Evolutionary conservation across 2,113 vertebrate species (phyloP), one percentile per base, ranked within the genome.

Genomic region (Caracal caracal): DNA sequence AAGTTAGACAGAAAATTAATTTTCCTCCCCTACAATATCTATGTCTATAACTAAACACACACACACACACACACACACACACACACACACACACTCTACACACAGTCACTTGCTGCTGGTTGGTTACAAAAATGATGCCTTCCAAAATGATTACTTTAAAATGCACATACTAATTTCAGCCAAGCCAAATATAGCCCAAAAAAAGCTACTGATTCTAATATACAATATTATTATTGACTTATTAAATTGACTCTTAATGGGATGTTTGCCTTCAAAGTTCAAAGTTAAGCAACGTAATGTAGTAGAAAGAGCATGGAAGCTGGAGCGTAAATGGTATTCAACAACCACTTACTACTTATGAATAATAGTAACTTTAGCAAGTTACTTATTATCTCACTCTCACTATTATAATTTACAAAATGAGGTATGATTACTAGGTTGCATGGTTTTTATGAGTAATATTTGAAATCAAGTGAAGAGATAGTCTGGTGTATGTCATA

Each of bases 101-200:
- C 79, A 9, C 5, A 56, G 24, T 24, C 68, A 90, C 33, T 79
- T 84, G 10, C 49, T 82, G 7, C 3, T 94, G 94, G 92, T 94
- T 56, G 82, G 0, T 78, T 97, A 80, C 24, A 95, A 56, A 70
- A 92, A 33, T 37, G 56, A 91, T 96, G 37, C 71, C 61, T 94
- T 95, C 86, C 4, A 76, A 88, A 59, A 95, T 70, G 37, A 76
- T 97, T 96, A 94, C 83, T 89, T 86, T 97, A 68, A 49, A 76
- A 78, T 24, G 13, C 5, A 80, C 49, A 24, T 40, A 80, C 24
- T 80, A 56, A 84, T 66, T 84, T 88, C 4, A 80, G 13, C 4
- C 6, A 95, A 63, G 10, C 59, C 68, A 93, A 86, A 63, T 56
- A 66, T 7, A 80, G 59, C 22, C 24, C 37, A 2, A 28, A 80